A percentile compares a stretch with the other conserved stretches of the same genome.
These are phyloP conservation scores for Alfaro cultratus DNA, from an alignment of 2,797 vertebrate species.

Conservation along the genomic window DNA sequence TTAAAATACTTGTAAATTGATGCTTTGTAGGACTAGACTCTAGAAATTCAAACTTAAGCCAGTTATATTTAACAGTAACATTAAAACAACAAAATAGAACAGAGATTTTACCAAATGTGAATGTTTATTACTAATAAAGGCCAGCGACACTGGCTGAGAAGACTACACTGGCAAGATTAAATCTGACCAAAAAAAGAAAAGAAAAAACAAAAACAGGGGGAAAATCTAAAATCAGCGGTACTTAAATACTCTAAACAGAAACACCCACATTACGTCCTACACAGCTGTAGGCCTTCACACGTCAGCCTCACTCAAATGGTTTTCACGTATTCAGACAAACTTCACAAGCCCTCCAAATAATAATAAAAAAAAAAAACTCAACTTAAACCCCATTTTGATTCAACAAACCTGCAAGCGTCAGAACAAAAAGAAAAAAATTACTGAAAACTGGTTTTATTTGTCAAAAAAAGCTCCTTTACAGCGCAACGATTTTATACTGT, in stretches of 20 bases:
- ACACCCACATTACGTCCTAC: conserved; percentile 22
- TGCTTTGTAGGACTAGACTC: no score
- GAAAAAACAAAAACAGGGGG: conserved; percentile 47
- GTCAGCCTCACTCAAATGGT: conserved; percentile 3
- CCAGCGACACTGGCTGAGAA: conserved; percentile 69
- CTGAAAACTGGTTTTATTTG: conserved; percentile 93
- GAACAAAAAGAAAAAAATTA: conserved; percentile 55
- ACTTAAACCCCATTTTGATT: conserved; percentile 31
- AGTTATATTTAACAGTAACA: conserved; percentile 37
- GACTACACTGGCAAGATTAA: conserved; percentile 50
- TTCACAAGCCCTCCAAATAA: conserved; percentile 12
- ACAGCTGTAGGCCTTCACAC: conserved; percentile 14
- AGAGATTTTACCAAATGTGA: conserved; percentile 68
- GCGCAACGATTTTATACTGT: conserved; percentile 87
- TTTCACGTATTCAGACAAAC: not conserved
- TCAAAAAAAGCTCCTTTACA: conserved; percentile 93
- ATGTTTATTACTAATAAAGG: conserved; percentile 80
- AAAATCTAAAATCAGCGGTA: conserved; percentile 57
- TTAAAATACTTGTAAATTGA: not conserved
- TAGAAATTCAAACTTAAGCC: not conserved
- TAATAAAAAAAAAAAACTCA: conserved; percentile 1
- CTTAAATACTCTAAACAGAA: conserved; percentile 47
- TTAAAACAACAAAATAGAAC: conserved; percentile 51
- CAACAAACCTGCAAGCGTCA: conserved; percentile 66
- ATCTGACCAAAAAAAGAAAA: conserved; percentile 28